Percentiles rank a stretch among this genome's conserved stretches.
phyloP scores from a whole-genome alignment of 2,888 invertebrate species.

The Lamellibrachia satsuma region DNA sequence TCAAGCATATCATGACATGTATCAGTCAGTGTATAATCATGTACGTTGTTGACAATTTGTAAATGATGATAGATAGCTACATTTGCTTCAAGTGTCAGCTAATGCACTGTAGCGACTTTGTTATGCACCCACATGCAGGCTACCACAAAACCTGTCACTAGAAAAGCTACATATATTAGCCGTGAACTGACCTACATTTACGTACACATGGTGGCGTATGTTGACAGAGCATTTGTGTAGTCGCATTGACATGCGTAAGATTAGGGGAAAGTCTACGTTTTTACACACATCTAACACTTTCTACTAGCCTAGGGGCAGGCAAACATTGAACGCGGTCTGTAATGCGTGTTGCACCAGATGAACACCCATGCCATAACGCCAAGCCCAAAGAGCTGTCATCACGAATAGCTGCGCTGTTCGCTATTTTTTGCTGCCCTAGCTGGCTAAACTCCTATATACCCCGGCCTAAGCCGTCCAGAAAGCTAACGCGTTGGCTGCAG shows the following conservation, averaged over 20 bases:
- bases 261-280: background rate
- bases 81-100: background rate
- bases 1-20: background rate
- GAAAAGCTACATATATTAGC: background rate
- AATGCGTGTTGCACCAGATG: background rate
- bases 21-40: background rate
- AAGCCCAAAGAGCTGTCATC: background rate
- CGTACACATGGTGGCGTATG: background rate
- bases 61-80: background rate
- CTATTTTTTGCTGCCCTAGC: constrained; percentile 12
- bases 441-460: background rate
- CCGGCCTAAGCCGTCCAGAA: background rate
- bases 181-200: constrained; percentile 17
- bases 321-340: background rate
- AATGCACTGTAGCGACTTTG: background rate
- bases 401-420: background rate
- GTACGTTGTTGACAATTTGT: background rate
- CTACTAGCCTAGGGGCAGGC: background rate
- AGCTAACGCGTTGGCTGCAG: background rate
- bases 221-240: background rate
- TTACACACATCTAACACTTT: background rate
- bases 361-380: background rate
- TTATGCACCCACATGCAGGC: background rate
- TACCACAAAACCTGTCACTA: background rate
- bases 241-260: background rate